Percentiles rank a stretch among this genome's conserved stretches.
Conservation (phyloP, 2,113 vertebrate genomes). For the Dipodomys spectabilis region DNA sequence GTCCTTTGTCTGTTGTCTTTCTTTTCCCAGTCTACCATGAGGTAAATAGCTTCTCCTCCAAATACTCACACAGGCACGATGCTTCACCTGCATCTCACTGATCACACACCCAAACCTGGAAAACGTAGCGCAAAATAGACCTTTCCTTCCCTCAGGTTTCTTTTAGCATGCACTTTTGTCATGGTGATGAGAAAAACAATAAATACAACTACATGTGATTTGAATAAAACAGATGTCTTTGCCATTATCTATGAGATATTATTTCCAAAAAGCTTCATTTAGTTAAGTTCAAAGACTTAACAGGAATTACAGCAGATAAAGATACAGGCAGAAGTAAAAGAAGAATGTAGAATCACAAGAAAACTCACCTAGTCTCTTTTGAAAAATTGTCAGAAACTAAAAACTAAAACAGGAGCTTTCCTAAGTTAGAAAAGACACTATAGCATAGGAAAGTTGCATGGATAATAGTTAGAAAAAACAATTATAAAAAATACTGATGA, state of each 20-base stretch:
- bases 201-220: not conserved
- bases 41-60: no score
- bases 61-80: no score
- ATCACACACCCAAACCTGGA: no score
- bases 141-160: no score
- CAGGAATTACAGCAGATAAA: not conserved
- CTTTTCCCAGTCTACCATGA: not conserved
- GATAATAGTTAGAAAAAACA: not conserved
- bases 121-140: no score
- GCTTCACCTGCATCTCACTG: no score
- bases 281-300: no score
- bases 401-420: not conserved
- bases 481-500: not conserved
- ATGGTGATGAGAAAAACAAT: no score
- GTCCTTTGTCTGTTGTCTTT: no score
- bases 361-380: not conserved
- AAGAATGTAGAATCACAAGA: not conserved
- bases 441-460: not conserved
- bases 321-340: not conserved
- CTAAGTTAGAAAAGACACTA: constrained; percentile 5
- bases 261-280: not conserved
- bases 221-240: not conserved
- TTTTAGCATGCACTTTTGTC: no score
- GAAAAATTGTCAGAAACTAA: no score
- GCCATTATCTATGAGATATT: not conserved